Conservation (phyloP, 2,797 vertebrate genomes). For the Anguilla pacifica region DNA sequence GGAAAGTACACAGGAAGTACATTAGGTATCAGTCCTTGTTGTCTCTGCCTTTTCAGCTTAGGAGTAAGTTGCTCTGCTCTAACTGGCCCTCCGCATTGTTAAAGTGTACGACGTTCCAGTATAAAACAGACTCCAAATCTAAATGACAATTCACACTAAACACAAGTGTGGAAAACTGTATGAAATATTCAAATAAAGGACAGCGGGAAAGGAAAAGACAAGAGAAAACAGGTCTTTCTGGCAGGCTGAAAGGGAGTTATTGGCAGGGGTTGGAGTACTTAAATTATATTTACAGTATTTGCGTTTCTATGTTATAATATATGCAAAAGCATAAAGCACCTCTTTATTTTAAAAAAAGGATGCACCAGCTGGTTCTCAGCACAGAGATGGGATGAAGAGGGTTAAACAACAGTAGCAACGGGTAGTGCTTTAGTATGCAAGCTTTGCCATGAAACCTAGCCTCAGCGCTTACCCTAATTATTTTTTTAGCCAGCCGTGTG, state of each 20-base stretch:
- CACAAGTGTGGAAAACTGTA: conserved; percentile 84
- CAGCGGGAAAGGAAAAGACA: conserved; percentile 40
- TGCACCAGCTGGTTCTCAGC: conserved; percentile 38
- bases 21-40: conserved; percentile 92
- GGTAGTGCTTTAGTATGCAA: conserved; percentile 35
- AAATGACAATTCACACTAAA: conserved; percentile 86
- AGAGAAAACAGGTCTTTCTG: conserved; percentile 17
- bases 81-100: conserved; percentile 47
- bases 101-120: conserved; percentile 67
- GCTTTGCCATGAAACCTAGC: conserved; percentile 46
- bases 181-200: conserved; percentile 89
- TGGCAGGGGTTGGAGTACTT: background rate
- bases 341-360: background rate
- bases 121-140: conserved; percentile 74
- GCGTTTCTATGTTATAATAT: background rate
- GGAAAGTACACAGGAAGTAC: conserved; percentile 90
- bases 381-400: conserved; percentile 30
- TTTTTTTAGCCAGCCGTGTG: conserved; percentile 58
- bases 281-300: background rate
- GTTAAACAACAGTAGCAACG: conserved; percentile 15
- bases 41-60: conserved; percentile 77
- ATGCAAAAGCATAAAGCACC: background rate
- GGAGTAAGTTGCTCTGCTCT: conserved; percentile 62
- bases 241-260: background rate
- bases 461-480: conserved; percentile 49